A percentile compares a stretch with the other conserved stretches of the same genome.
Evolutionary conservation across 1,140 invertebrate species (phyloP).

Genomic region (Pogonomyrmex californicus): DNA sequence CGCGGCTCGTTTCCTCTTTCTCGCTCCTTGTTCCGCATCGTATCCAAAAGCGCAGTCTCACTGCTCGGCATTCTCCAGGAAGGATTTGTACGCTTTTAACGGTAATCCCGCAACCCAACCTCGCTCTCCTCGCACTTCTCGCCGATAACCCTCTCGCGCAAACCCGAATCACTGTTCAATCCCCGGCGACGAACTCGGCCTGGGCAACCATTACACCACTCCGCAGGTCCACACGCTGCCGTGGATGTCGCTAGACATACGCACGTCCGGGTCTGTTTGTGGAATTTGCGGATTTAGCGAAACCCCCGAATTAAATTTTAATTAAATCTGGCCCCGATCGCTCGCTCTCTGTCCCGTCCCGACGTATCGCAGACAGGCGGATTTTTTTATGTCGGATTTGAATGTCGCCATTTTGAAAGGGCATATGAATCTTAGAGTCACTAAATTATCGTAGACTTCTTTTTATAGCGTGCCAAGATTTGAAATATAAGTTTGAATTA

Average conservation of each 20-base stretch:
- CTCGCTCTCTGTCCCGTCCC: neutral
- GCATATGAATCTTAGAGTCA: conserved; percentile 11
- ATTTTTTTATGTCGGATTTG: conserved; percentile 57
- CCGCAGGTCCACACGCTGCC: conserved; percentile 12
- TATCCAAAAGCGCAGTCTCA: conserved; percentile 45
- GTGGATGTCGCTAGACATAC: conserved; percentile 50
- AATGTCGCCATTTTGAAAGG: neutral
- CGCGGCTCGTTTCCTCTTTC: conserved; percentile 51
- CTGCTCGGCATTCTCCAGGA: conserved; percentile 57
- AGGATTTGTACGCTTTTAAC: conserved; percentile 84
- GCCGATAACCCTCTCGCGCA: conserved; percentile 49
- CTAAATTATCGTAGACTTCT: neutral
- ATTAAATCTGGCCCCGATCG: conserved; percentile 78
- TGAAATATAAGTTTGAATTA: too few species aligned
- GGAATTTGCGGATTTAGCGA: conserved; percentile 81
- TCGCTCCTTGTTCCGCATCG: conserved; percentile 19
- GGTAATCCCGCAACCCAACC: conserved; percentile 76
- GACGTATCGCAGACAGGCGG: conserved; percentile 32
- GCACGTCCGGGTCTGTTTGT: conserved; percentile 55
- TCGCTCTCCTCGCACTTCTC: conserved; percentile 49
- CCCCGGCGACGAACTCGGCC: conserved; percentile 49
- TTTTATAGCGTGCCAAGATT: neutral
- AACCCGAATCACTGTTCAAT: conserved; percentile 73
- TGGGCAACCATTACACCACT: conserved; percentile 25
- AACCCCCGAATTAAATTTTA: conserved; percentile 83